These are phyloP conservation scores for Ellobium chinense DNA, from an alignment of 2,888 invertebrate genomes.

Conservation along the genomic window DNA sequence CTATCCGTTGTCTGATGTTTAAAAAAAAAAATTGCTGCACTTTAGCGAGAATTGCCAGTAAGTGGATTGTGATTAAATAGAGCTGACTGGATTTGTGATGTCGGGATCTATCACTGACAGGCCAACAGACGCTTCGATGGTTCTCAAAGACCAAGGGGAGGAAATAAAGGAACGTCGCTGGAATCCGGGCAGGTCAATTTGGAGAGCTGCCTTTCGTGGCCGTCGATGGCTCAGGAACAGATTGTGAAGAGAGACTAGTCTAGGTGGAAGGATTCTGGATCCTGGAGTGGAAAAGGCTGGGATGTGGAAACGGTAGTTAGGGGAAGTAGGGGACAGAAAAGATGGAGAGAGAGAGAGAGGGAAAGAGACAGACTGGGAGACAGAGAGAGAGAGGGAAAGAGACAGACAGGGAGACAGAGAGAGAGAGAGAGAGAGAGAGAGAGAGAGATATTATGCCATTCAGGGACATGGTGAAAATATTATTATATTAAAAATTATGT, in stretches of 20 bases:
- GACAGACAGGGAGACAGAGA: background rate
- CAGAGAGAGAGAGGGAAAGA: background rate
- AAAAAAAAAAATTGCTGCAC: too few species aligned
- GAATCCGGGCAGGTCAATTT: background rate
- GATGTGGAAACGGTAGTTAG: background rate
- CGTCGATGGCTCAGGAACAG: too few species aligned
- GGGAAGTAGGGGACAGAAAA: background rate
- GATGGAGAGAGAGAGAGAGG: background rate
- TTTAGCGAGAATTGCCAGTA: too few species aligned
- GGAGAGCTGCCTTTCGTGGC: too few species aligned
- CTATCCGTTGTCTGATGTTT: too few species aligned
- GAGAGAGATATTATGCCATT: background rate
- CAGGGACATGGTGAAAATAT: too few species aligned
- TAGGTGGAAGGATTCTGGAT: too few species aligned
- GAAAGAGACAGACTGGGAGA: slow-evolving; percentile 9
- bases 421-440: slow-evolving; percentile 1
- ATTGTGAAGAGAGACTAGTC: too few species aligned
- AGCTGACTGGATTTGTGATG: too few species aligned
- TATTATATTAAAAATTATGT: too few species aligned
- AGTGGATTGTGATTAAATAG: too few species aligned
- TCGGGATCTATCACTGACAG: background rate
- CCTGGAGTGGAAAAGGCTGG: too few species aligned
- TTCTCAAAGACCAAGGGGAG: background rate
- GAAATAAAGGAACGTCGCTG: background rate
- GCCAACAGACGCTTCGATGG: background rate